Conservation (phyloP, 1,140 invertebrate species). For the Euwallacea fornicatus region DNA sequence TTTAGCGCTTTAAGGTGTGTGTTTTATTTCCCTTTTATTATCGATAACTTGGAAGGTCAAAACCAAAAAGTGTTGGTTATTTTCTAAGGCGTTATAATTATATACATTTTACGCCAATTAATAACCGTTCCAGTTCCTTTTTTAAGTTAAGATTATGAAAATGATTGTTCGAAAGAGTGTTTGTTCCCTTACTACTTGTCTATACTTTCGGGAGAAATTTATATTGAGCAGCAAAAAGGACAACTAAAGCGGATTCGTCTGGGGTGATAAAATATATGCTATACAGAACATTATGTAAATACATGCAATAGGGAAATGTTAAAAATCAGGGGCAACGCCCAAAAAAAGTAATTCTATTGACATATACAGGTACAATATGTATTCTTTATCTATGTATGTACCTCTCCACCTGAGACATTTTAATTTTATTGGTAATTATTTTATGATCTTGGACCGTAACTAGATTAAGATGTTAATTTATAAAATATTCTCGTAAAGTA, state of each 20-base stretch:
- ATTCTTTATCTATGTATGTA: slow-evolving; percentile 41
- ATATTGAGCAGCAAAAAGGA: background rate
- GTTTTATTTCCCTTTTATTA: slow-evolving; percentile 1
- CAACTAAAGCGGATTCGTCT: slow-evolving; percentile 24
- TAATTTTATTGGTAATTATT: slow-evolving; percentile 41
- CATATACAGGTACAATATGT: slow-evolving; percentile 37
- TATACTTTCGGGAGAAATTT: too few species aligned
- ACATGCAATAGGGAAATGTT: slow-evolving; percentile 48
- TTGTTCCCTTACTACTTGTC: too few species aligned
- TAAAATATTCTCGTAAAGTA: slow-evolving; percentile 45
- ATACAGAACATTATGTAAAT: slow-evolving; percentile 37
- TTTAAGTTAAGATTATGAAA: slow-evolving; percentile 1
- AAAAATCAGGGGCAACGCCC: slow-evolving; percentile 32
- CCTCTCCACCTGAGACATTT: slow-evolving; percentile 39
- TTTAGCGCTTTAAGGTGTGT: slow-evolving; percentile 15
- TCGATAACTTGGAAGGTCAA: background rate
- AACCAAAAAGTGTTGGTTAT: background rate
- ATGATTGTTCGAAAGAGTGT: background rate
- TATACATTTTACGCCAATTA: background rate
- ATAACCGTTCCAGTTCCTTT: background rate
- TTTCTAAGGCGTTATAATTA: background rate
- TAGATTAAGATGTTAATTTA: slow-evolving; percentile 43
- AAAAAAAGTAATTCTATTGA: slow-evolving; percentile 32
- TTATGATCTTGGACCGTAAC: slow-evolving; percentile 42
- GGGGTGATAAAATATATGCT: slow-evolving; percentile 10